A percentile compares a stretch with the other conserved stretches of the same genome.
These are phyloP conservation scores for Regulus satrapa DNA, from an alignment of 2,113 vertebrate species.

Conservation along the genomic window DNA sequence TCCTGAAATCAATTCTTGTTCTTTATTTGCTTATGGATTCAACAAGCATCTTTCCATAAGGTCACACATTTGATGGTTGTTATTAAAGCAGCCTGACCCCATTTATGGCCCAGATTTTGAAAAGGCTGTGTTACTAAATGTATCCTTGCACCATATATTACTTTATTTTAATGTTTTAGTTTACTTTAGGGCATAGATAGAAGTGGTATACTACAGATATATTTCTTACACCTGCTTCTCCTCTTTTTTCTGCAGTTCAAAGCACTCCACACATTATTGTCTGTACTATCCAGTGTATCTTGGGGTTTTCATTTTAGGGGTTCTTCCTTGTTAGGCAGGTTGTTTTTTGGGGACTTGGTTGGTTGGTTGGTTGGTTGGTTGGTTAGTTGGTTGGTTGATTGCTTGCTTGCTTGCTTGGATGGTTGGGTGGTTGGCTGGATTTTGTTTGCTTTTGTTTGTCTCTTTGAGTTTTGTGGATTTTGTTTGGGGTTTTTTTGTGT, in stretches of 20 bases:
- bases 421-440: fast-evolving
- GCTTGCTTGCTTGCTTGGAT: background rate
- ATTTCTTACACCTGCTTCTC: background rate
- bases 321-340: background rate
- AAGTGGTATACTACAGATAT: background rate
- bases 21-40: background rate
- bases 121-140: background rate
- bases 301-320: background rate
- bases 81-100: background rate
- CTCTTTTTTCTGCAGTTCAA: background rate
- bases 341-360: no score
- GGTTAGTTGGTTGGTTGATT: background rate
- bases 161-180: background rate
- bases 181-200: background rate
- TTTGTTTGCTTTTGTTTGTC: background rate
- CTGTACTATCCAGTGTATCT: background rate
- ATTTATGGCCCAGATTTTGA: background rate
- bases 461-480: background rate
- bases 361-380: fast-evolving
- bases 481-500: background rate
- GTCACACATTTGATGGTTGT: background rate
- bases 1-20: background rate
- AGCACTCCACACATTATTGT: background rate
- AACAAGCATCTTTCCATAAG: background rate
- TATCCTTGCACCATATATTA: background rate